phyloP scores from a whole-genome alignment of 2,888 invertebrate species.

The Pemphredon lugubris region DNA sequence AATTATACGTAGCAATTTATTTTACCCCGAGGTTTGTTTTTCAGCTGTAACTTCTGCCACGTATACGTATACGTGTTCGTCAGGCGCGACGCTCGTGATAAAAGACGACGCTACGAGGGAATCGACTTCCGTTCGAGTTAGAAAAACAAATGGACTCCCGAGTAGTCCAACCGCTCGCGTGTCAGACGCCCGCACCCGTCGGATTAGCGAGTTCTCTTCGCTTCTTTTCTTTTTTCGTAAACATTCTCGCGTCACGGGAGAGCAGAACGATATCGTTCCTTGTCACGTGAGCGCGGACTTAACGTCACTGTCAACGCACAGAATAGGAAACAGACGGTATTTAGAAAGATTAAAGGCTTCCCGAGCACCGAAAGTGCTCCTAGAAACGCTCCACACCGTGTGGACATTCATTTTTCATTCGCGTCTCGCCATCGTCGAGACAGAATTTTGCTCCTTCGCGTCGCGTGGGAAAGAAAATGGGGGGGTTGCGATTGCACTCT shows the following conservation, averaged over 20 bases:
- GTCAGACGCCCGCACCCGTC: neutral
- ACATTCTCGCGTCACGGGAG: conserved; percentile 22
- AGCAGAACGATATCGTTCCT: conserved; percentile 46
- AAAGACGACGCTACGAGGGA: too few species aligned
- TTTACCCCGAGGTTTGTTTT: too few species aligned
- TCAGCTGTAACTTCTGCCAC: too few species aligned
- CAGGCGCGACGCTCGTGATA: too few species aligned
- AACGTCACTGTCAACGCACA: conserved; percentile 8
- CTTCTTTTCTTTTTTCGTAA: conserved; percentile 42
- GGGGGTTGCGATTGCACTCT: neutral
- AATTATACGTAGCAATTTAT: too few species aligned
- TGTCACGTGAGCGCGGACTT: conserved; percentile 33
- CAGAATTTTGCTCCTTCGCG: neutral
- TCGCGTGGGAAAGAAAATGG: neutral
- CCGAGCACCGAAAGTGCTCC: conserved; percentile 3
- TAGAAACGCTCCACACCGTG: neutral
- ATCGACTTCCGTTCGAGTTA: too few species aligned
- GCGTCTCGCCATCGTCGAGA: neutral
- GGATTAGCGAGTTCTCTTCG: conserved; percentile 2
- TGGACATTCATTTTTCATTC: conserved; percentile 1
- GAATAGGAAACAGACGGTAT: conserved; percentile 16
- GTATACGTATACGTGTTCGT: too few species aligned
- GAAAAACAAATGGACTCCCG: too few species aligned
- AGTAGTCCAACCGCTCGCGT: neutral
- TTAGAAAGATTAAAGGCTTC: conserved; percentile 16